phyloP scores from a whole-genome alignment of 2,888 invertebrate genomes.

The Eilema caniola region DNA sequence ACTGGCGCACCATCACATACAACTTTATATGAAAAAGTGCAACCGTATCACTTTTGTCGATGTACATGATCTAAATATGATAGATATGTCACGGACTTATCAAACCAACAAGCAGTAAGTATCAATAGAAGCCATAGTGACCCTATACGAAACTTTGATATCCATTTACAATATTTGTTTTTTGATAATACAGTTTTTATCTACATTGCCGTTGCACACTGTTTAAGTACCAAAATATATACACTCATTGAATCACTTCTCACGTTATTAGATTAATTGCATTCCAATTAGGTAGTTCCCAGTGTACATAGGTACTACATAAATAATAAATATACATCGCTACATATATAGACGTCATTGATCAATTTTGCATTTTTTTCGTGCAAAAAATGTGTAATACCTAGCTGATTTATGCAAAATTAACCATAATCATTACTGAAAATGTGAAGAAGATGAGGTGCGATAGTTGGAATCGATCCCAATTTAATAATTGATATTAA shows the following conservation, averaged over 20 bases:
- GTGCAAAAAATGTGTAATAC: neutral
- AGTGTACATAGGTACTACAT: no score
- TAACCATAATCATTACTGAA: neutral
- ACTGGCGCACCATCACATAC: no score
- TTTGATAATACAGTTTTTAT: neutral
- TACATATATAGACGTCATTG: no score
- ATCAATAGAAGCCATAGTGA: neutral
- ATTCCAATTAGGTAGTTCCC: constrained; percentile 10
- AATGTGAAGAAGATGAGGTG: neutral
- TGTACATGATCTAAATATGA: neutral
- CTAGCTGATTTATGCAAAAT: neutral
- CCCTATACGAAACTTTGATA: neutral
- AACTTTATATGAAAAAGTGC: no score
- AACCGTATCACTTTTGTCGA: no score
- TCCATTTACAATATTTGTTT: neutral
- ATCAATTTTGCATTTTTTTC: no score
- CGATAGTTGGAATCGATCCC: neutral
- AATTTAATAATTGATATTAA: neutral
- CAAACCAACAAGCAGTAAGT: neutral
- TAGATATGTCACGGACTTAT: neutral
- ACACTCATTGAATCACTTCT: constrained; percentile 35
- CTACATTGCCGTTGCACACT: constrained; percentile 34
- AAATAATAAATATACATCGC: no score
- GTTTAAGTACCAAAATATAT: constrained; percentile 14
- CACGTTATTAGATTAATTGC: constrained; percentile 18